Conservation (phyloP, 2,113 vertebrate genomes). For the Caranx ignobilis region DNA sequence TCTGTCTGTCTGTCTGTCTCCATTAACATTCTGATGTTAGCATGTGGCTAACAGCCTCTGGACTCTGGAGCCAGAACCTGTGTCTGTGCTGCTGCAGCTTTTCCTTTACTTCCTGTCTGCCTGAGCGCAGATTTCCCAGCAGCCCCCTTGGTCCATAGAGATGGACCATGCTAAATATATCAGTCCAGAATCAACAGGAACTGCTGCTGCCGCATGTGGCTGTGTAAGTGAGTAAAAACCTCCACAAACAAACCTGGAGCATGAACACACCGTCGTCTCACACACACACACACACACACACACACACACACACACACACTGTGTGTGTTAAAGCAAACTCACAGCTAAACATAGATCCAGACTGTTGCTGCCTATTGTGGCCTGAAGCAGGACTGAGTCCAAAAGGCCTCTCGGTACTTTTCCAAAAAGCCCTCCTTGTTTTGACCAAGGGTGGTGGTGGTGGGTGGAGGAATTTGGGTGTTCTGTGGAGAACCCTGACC, state of each 20-base stretch:
- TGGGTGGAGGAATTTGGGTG: constrained; percentile 20
- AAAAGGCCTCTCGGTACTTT: constrained; percentile 52
- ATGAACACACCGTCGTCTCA: background rate
- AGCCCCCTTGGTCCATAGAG: background rate
- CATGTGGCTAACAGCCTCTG: background rate
- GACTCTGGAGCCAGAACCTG: no score
- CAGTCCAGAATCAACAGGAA: constrained; percentile 44
- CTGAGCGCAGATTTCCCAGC: constrained; percentile 18
- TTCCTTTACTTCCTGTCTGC: constrained; percentile 31
- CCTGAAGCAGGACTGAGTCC: constrained; percentile 39
- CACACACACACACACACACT: constrained; percentile 6
- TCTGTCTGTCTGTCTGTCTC: no score
- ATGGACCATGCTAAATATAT: constrained; percentile 35
- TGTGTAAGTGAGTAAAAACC: constrained; percentile 31
- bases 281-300: constrained; percentile 11
- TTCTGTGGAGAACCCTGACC: constrained; percentile 34
- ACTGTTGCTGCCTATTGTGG: constrained; percentile 47
- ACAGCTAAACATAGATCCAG: constrained; percentile 46
- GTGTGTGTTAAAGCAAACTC: constrained; percentile 51
- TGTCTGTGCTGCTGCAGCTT: background rate
- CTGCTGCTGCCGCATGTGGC: background rate
- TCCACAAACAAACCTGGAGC: constrained; percentile 49
- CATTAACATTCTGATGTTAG: background rate
- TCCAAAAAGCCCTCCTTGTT: constrained; percentile 33
- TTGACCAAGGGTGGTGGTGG: background rate